phyloP scores from a whole-genome alignment of 2,113 vertebrate species.

The Antechinus flavipes region DNA sequence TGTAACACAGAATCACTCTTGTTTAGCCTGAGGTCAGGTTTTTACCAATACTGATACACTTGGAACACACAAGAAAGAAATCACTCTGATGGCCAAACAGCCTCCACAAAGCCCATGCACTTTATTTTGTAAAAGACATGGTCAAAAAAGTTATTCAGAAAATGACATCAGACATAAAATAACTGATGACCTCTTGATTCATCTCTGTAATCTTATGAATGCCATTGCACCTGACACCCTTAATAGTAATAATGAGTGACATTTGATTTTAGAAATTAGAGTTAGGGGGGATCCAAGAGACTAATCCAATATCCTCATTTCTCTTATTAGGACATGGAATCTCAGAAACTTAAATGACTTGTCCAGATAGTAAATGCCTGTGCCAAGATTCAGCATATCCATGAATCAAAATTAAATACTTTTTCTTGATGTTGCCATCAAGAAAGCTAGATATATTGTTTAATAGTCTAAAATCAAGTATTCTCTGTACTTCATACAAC shows the following conservation, averaged over 20 bases:
- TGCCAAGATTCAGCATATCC: neutral
- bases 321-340: neutral
- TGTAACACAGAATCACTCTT: neutral
- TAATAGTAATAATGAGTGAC: neutral
- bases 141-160: neutral
- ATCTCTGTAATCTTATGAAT: too few relatives aligned
- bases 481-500: neutral
- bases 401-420: neutral
- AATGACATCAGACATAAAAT: neutral
- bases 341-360: neutral
- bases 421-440: neutral
- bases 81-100: neutral
- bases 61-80: neutral
- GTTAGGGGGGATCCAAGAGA: neutral
- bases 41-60: neutral
- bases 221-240: too few relatives aligned
- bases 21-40: neutral
- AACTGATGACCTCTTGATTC: neutral
- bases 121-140: neutral
- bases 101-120: neutral
- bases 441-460: neutral
- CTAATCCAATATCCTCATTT: neutral
- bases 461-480: neutral
- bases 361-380: neutral
- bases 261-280: neutral